Percentiles rank a stretch among this genome's conserved stretches.
These are phyloP conservation scores for Etheostoma spectabile DNA, from an alignment of 2,113 vertebrate species.

Conservation along the genomic window DNA sequence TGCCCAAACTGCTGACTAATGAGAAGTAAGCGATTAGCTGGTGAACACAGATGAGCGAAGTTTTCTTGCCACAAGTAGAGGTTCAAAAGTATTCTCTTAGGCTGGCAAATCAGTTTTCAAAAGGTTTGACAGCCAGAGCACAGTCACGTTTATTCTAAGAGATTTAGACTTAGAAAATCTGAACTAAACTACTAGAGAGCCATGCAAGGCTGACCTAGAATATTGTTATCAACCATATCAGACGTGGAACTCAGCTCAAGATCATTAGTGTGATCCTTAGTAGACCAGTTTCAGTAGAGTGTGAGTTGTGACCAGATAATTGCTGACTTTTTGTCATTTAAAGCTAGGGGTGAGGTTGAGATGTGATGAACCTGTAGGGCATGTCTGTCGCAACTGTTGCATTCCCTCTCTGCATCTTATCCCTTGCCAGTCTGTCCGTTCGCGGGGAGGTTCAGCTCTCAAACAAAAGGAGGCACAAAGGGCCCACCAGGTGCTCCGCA, in stretches of 20 bases:
- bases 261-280: background rate
- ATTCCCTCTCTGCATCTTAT: background rate
- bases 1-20: background rate
- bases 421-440: constrained; percentile 15
- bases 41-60: background rate
- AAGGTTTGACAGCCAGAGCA: background rate
- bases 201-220: background rate
- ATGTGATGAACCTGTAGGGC: constrained; percentile 19
- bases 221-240: background rate
- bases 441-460: constrained; percentile 7
- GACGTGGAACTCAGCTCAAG: background rate
- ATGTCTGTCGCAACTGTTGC: constrained; percentile 4
- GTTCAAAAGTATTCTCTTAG: background rate
- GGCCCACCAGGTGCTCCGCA: background rate
- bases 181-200: background rate
- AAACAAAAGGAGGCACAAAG: background rate
- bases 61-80: background rate
- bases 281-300: background rate
- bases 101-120: background rate
- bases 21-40: no score
- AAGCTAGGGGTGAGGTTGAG: background rate
- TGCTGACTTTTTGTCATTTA: background rate
- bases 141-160: background rate
- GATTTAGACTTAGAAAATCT: background rate
- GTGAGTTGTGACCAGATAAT: background rate